Base-by-base conservation (phyloP, 2,888 invertebrate species). In the Uropetala carovei region DNA sequence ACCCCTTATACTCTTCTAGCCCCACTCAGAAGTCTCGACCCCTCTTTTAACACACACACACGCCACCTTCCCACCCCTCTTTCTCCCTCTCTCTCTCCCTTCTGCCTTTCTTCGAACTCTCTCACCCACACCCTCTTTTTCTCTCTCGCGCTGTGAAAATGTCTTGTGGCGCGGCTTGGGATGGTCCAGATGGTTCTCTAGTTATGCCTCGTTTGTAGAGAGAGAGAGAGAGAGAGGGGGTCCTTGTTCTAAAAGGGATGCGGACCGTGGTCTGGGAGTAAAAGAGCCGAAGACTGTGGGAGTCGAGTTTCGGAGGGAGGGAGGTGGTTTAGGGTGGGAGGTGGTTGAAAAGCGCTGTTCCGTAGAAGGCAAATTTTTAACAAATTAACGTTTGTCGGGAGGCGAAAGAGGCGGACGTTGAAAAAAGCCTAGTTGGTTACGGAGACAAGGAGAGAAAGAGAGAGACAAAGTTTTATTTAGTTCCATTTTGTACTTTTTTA, bases 141-240 rank as follows among this genome's bases (percentile, higher is more conserved):
- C 59, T n/a, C 16, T 59, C 84, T 84, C 56, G 84, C 85, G 60
- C 60, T 75, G 75, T 75, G 86, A 60, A 60, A 60, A 86, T 60
- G 86, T 86, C 86, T 86, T 60, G 86, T 60, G 89, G 60, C 89
- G 64, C 9, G 64, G 16, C 43, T 43, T 43, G 83, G 43, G 83
- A 43, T 43, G 89, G 68, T 68, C 64, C 89, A 89, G 89, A 89
- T 89, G 89, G 89, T 89, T 89, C 89, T 89, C 89, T 68, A 89
- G 89, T 89, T 43, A 89, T 89, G 89, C 43, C 89, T 89, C 89
- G 89, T 89, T 89, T 89, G 89, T 89, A 89, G 89, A 64, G 89
- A 89, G 89, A 60, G 85, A 86, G n/a, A n/a, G n/a, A 89, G 89
- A 64, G 89, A 43, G 43, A 43, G 89, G 43, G 43, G 68, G 89